These are phyloP conservation scores for Microplitis manilae DNA, from an alignment of 2,888 invertebrate genomes.

Conservation along the genomic window DNA sequence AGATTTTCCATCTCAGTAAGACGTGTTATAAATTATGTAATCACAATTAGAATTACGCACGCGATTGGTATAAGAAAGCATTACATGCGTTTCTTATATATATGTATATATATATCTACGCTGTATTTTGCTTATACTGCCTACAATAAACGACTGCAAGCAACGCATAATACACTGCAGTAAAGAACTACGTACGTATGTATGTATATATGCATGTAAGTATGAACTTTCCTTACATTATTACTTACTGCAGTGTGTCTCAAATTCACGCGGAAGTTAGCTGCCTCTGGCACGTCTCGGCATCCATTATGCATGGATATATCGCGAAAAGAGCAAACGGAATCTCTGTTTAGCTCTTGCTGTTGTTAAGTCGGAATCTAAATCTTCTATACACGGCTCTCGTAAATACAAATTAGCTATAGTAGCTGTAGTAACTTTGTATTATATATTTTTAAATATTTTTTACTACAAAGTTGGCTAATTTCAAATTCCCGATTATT, in stretches of 20 bases:
- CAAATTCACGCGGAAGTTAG: conserved; percentile 37
- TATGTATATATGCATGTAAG: background rate
- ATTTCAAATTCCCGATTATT: background rate
- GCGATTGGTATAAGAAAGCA: conserved; percentile 36
- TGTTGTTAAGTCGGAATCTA: conserved; percentile 18
- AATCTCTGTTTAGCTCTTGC: conserved; percentile 22
- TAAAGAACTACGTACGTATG: background rate
- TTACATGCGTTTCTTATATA: conserved; percentile 21
- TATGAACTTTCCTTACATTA: conserved; percentile 1
- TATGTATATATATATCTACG: background rate
- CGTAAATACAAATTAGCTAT: background rate
- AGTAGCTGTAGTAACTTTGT: too few species aligned
- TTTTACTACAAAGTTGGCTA: too few species aligned
- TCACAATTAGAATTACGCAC: conserved; percentile 43
- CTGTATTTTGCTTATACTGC: background rate
- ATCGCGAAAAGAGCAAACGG: conserved; percentile 32
- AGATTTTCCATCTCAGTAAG: conserved; percentile 34
- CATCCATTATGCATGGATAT: conserved; percentile 40
- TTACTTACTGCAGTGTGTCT: background rate
- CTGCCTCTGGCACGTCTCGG: conserved; percentile 30
- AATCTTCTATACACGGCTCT: background rate
- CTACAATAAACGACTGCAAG: background rate
- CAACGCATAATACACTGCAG: conserved; percentile 16
- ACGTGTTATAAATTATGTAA: conserved; percentile 40
- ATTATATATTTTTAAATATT: too few species aligned